phyloP scores from a whole-genome alignment of 30 jellyfish, hydroid and myxozoan genomes.

The Mastigias papua region DNA sequence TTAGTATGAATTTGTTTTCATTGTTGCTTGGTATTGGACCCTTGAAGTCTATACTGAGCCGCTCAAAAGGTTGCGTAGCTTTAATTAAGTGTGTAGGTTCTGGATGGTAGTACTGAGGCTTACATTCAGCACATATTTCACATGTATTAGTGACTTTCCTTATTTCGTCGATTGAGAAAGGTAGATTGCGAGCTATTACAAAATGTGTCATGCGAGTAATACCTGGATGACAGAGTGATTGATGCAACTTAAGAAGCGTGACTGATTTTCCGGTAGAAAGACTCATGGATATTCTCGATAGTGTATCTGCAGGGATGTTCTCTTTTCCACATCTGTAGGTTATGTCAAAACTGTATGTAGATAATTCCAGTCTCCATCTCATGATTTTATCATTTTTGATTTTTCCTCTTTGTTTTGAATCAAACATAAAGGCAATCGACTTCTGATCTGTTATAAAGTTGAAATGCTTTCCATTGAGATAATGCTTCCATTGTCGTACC shows the following conservation, averaged over 20 bases:
- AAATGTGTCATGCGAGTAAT: slow-evolving; percentile 63
- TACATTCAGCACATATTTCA: too few relatives aligned
- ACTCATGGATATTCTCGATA: slow-evolving; percentile 36
- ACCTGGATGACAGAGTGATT: slow-evolving; percentile 48
- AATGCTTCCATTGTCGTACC: slow-evolving; percentile 64
- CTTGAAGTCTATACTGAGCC: too few relatives aligned
- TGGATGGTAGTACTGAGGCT: too few relatives aligned
- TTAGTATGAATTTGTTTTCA: too few relatives aligned
- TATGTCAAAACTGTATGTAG: slow-evolving; percentile 53
- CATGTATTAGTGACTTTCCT: too few relatives aligned
- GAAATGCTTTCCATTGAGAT: slow-evolving; percentile 59
- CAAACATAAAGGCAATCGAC: slow-evolving; percentile 67
- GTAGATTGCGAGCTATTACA: slow-evolving; percentile 25
- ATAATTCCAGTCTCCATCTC: slow-evolving; percentile 50
- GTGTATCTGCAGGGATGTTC: slow-evolving; percentile 53
- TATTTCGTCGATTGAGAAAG: slow-evolving; percentile 22
- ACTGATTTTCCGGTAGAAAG: slow-evolving; percentile 7
- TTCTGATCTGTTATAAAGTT: slow-evolving; percentile 79
- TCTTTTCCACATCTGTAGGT: slow-evolving; percentile 35
- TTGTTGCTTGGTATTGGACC: too few relatives aligned
- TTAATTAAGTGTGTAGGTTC: too few relatives aligned
- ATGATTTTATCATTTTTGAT: slow-evolving; percentile 48
- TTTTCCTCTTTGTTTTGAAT: slow-evolving; percentile 11
- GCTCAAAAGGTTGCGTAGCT: too few relatives aligned
- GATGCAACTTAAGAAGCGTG: background rate